Conservation (phyloP, 2,888 invertebrate species). For the Desoria tigrina region DNA sequence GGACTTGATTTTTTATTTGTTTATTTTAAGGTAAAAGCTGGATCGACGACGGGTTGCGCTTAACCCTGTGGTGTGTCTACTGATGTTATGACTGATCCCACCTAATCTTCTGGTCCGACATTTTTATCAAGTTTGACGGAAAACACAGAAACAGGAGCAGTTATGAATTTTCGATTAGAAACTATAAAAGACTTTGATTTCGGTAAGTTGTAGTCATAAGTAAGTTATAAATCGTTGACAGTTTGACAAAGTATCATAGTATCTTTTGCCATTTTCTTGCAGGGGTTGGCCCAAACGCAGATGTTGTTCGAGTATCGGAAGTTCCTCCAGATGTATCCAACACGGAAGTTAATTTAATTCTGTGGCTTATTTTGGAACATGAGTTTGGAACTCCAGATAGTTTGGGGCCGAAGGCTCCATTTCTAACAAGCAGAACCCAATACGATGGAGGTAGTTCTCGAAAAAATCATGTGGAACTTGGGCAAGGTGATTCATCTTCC, state of each 20-base stretch:
- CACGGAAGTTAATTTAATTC: constrained; percentile 38
- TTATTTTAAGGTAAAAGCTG: no score
- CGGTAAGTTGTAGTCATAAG: constrained; percentile 22
- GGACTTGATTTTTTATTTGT: no score
- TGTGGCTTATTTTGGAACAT: constrained; percentile 43
- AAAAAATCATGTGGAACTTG: background rate
- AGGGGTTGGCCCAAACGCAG: background rate
- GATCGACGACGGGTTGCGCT: no score
- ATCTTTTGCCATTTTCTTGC: no score
- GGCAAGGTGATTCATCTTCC: background rate
- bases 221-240: no score
- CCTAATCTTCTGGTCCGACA: no score
- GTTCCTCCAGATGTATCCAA: constrained; percentile 31
- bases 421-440: background rate
- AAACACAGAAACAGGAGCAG: background rate
- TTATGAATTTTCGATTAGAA: background rate
- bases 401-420: background rate
- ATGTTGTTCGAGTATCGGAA: constrained; percentile 1
- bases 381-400: constrained; percentile 23
- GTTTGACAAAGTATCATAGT: no score
- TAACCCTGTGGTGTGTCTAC: no score
- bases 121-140: no score
- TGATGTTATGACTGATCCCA: no score
- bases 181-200: constrained; percentile 46
- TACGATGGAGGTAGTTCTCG: background rate